phyloP scores from a whole-genome alignment of 2,888 invertebrate species.

The Neoitamus cyanurus region DNA sequence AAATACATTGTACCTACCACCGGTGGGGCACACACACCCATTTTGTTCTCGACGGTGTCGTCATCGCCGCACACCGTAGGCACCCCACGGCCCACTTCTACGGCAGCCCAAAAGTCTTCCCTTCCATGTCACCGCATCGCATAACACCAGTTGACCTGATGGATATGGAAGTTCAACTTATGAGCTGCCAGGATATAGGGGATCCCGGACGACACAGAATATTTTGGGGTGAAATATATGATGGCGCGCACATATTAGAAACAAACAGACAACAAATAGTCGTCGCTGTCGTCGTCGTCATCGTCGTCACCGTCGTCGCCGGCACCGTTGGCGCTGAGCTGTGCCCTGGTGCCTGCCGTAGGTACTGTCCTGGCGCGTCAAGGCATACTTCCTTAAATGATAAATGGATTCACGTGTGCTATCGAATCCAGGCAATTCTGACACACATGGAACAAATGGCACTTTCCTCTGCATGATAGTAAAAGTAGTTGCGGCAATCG shows the following conservation, averaged over 20 bases:
- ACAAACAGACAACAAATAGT: slow-evolving; percentile 5
- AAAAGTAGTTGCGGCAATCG: slow-evolving; percentile 5
- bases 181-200: not conserved
- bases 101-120: not conserved
- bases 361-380: not conserved
- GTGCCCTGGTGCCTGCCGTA: not conserved
- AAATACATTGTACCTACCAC: not conserved
- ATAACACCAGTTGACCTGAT: not conserved
- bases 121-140: not conserved
- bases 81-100: not conserved
- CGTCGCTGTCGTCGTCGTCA: not conserved
- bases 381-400: not conserved
- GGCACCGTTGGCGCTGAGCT: not conserved
- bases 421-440: not conserved
- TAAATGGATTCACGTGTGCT: slow-evolving; percentile 1
- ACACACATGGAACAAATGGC: not conserved
- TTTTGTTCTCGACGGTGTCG: not conserved
- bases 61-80: not conserved
- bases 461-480: not conserved
- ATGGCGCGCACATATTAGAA: not conserved
- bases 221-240: not conserved
- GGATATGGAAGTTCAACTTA: slow-evolving; percentile 1
- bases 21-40: not conserved
- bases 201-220: not conserved
- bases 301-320: not conserved